These are phyloP conservation scores for Paguma larvata DNA, from an alignment of 2,797 vertebrate genomes.

Conservation along the genomic window DNA sequence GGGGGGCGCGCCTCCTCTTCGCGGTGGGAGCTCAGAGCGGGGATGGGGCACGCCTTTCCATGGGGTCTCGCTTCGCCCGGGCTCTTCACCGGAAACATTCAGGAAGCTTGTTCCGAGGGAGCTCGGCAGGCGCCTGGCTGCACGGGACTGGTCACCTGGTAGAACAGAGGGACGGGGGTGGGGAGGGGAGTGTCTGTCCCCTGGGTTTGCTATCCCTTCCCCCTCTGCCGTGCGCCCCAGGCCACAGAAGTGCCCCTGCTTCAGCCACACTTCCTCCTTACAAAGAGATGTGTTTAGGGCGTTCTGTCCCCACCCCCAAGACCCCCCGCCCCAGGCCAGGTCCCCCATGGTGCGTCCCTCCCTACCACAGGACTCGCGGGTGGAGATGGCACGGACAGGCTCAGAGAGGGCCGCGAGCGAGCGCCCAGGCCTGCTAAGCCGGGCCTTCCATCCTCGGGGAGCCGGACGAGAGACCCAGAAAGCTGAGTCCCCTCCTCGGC, in stretches of 20 bases:
- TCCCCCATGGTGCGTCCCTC: not conserved
- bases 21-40: fast-evolving
- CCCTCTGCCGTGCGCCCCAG: fast-evolving
- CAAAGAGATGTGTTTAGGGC: not conserved
- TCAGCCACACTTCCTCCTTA: not conserved
- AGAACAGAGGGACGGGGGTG: not conserved
- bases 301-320: not conserved
- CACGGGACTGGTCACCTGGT: not conserved
- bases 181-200: fast-evolving
- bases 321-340: not conserved
- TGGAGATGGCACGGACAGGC: too few relatives aligned
- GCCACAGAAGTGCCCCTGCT: not conserved
- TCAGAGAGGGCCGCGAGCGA: not conserved
- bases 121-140: not conserved
- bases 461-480: not conserved
- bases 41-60: fast-evolving
- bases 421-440: not conserved
- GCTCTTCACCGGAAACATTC: too few relatives aligned
- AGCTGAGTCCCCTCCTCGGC: too few relatives aligned
- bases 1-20: not conserved
- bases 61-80: not conserved
- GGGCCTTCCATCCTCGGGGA: not conserved
- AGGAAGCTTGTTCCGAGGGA: fast-evolving
- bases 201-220: too few relatives aligned
- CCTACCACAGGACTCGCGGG: not conserved